Base-by-base conservation (phyloP, 2,113 vertebrate species). In the Clarias gariepinus region DNA sequence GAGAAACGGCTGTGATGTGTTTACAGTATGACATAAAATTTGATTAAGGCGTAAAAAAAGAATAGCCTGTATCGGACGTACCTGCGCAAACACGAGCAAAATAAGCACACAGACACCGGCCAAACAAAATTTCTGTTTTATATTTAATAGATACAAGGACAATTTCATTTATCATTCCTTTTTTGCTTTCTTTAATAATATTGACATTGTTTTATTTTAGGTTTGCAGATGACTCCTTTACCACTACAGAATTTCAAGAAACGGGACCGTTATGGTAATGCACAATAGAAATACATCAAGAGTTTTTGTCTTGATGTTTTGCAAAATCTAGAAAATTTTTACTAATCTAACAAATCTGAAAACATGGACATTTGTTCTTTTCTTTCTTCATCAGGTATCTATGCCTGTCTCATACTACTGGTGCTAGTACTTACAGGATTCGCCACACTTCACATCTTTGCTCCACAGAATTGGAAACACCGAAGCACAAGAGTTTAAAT, bases 351-450 rank as follows among this genome's bases (percentile, higher is more conserved):
- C 47, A 78, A 57, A 55, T 78, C 6, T 15, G 25, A 78, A 28
- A 28, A 63, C 30, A 19, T 25, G 4, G 19, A 81, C 52, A 71
- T 12, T 55, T 68, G 63, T 8, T 57, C 19, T 57, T 33, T n/a
- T 86, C 8, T 81, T 23, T 73, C 6, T 47, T 82, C 53, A 15
- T 36, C 57, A 86, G 85, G 66, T 63, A 9, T 53, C 47, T 73
- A 11, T 28, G 66, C 79, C 25, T 10, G 25, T 63, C 8, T 52
- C 79, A 21, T 18, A 6, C 1, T 86, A 0, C 36, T 82, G 66
- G 18, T 82, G 11, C 0, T 57, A 13, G 1, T 82, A 41, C 15
- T 18, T 60, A 25, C 30, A 0, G 66, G 25, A 18, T 13, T 82
- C 1, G 1, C 13, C 5, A 18, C 21, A 23, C 3, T 79, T 9